Conservation (phyloP, 1,140 invertebrate species). For the Drosophila sulfurigaster region DNA sequence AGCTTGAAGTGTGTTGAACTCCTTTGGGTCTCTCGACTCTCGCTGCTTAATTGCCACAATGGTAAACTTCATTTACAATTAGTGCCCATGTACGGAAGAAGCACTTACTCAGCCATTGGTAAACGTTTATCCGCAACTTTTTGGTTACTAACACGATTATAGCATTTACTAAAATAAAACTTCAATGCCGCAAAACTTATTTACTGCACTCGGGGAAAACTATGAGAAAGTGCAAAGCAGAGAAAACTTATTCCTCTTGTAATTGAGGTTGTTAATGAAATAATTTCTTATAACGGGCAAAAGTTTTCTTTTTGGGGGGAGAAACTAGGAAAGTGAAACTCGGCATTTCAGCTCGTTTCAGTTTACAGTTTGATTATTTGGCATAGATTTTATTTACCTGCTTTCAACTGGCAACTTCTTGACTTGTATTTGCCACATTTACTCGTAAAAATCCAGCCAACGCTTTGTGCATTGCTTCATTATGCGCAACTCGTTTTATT, state of each 20-base stretch:
- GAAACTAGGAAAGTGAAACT: constrained; percentile 71
- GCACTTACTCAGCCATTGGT: constrained; percentile 63
- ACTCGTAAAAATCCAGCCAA: constrained; percentile 37
- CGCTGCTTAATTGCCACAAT: constrained; percentile 47
- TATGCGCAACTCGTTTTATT: constrained; percentile 80
- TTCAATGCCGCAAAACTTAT: constrained; percentile 53
- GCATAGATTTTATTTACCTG: constrained; percentile 69
- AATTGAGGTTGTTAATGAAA: constrained; percentile 82
- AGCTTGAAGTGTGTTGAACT: constrained; percentile 1
- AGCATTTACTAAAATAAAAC: constrained; percentile 73
- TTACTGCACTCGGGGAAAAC: constrained; percentile 12
- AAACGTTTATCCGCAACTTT: constrained; percentile 76
- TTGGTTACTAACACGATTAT: constrained; percentile 77
- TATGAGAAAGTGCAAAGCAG: constrained; percentile 41
- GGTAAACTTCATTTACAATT: constrained; percentile 64
- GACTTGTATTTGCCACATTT: constrained; percentile 59
- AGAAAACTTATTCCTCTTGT: constrained; percentile 50
- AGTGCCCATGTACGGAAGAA: constrained; percentile 53
- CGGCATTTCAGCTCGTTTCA: constrained; percentile 65
- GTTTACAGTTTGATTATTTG: constrained; percentile 59
- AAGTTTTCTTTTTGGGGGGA: constrained; percentile 42
- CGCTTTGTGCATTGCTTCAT: constrained; percentile 78
- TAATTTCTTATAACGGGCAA: constrained; percentile 65
- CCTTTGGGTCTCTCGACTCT: constrained; percentile 7
- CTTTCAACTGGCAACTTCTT: constrained; percentile 29